phyloP scores from a whole-genome alignment of 2,113 vertebrate species.

The Pteruthius melanotis region DNA sequence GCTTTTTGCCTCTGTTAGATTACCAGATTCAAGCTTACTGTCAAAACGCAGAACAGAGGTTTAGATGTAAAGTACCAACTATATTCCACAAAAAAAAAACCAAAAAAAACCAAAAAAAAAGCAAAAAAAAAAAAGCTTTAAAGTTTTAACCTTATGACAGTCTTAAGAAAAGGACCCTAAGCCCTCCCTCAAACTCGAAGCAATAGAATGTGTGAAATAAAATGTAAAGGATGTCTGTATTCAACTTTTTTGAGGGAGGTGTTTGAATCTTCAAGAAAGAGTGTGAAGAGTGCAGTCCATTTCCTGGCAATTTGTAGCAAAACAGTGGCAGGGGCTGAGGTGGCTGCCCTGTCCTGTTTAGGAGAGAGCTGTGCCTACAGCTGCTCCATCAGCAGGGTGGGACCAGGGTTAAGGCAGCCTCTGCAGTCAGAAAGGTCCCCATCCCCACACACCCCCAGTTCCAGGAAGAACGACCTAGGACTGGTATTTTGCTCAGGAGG shows the following conservation, averaged over 20 bases:
- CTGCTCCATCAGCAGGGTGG: background rate
- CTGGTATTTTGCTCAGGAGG: background rate
- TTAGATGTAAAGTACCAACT: constrained; percentile 17
- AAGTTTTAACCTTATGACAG: background rate
- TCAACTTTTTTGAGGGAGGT: fast-evolving
- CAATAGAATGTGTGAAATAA: background rate
- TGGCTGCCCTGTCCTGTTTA: background rate
- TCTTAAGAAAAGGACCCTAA: background rate
- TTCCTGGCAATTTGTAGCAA: background rate
- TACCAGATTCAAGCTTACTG: constrained; percentile 80
- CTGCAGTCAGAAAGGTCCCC: background rate
- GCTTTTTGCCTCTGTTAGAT: constrained; percentile 73
- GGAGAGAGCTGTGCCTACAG: background rate
- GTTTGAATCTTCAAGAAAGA: background rate
- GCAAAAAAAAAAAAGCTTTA: background rate
- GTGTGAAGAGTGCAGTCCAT: fast-evolving
- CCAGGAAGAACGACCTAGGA: background rate
- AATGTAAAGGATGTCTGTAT: background rate
- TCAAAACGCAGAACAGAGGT: constrained; percentile 66
- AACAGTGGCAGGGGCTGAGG: background rate
- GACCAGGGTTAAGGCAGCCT: background rate
- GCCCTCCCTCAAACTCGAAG: background rate
- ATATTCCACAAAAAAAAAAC: background rate
- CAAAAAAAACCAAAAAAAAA: background rate
- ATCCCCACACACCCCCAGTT: background rate